Percentiles rank a stretch among this genome's conserved stretches.
phyloP scores from a whole-genome alignment of 2,113 vertebrate genomes.

The Percina caprodes region DNA sequence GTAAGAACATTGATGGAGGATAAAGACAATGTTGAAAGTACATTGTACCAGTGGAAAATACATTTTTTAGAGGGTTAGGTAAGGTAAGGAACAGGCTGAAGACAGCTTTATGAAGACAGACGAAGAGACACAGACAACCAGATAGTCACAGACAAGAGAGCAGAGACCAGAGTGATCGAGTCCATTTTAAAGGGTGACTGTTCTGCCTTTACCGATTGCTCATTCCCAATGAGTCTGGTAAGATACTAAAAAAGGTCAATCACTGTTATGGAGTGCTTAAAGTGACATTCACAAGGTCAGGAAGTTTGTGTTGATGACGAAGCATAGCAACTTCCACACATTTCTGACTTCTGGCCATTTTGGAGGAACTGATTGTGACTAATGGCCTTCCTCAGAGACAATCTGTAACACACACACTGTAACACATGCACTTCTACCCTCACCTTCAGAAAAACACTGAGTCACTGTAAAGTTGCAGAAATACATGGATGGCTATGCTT shows the following conservation, averaged over 20 bases:
- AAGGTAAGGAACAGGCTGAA: background rate
- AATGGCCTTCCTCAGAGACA: constrained; percentile 9
- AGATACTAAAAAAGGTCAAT: constrained; percentile 25
- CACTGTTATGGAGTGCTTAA: background rate
- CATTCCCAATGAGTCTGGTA: constrained; percentile 24
- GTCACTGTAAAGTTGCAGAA: constrained; percentile 45
- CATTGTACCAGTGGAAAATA: background rate
- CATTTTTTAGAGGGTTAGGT: background rate
- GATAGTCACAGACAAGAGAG: constrained; percentile 6
- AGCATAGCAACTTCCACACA: constrained; percentile 24
- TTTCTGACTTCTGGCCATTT: constrained; percentile 30
- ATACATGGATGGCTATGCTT: constrained; percentile 22
- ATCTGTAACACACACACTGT: constrained; percentile 9
- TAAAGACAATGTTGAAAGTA: constrained; percentile 11
- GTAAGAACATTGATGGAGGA: constrained; percentile 3
- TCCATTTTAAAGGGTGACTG: constrained; percentile 4
- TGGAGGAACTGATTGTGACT: constrained; percentile 22
- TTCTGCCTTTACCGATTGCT: constrained; percentile 14
- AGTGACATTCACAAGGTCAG: constrained; percentile 39
- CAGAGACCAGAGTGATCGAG: background rate
- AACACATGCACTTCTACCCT: background rate
- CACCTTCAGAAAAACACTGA: constrained; percentile 43
- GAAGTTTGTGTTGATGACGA: constrained; percentile 16
- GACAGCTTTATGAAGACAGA: constrained; percentile 2
- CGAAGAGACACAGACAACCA: background rate